These are phyloP conservation scores for Halictus quadricinctus DNA, from an alignment of 2,888 invertebrate species.

Conservation along the genomic window DNA sequence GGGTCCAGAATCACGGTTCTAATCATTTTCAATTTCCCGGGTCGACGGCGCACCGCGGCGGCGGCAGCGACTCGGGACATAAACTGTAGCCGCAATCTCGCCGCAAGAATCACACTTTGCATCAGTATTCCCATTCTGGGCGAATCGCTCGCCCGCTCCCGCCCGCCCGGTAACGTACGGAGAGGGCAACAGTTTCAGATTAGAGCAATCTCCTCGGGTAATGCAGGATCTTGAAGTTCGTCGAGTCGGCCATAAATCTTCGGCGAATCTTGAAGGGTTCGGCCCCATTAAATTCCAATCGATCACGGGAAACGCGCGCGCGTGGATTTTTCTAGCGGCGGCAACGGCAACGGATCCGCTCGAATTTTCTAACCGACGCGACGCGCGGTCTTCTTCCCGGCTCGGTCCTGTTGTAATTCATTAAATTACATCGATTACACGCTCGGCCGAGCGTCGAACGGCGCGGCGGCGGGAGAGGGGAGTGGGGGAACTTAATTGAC, in stretches of 20 bases:
- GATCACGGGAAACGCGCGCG: not conserved
- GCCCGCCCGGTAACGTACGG: not conserved
- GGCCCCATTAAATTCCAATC: slow-evolving; percentile 13
- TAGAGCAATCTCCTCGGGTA: slow-evolving; percentile 13
- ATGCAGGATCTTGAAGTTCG: slow-evolving; percentile 3
- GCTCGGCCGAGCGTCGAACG: slow-evolving; percentile 18
- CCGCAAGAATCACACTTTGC: slow-evolving; percentile 17
- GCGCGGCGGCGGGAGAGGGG: not conserved
- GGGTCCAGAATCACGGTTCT: not conserved
- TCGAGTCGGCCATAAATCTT: slow-evolving; percentile 6
- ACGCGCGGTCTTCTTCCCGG: not conserved
- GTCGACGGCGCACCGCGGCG: not conserved
- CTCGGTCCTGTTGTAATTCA: slow-evolving; percentile 36
- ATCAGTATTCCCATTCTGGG: not conserved
- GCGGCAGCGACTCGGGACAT: not conserved
- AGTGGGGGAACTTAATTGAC: not conserved
- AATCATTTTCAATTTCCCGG: slow-evolving; percentile 4
- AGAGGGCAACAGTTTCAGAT: slow-evolving; percentile 13
- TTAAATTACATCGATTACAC: slow-evolving; percentile 55
- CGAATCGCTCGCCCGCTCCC: not conserved
- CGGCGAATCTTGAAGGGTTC: slow-evolving; percentile 13
- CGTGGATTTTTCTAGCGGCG: slow-evolving; percentile 3
- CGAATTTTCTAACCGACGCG: not conserved
- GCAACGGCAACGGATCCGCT: not conserved
- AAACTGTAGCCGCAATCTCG: slow-evolving; percentile 9